These are phyloP conservation scores for Ferrisia virgata DNA, from an alignment of 2,888 invertebrate genomes.

Conservation along the genomic window DNA sequence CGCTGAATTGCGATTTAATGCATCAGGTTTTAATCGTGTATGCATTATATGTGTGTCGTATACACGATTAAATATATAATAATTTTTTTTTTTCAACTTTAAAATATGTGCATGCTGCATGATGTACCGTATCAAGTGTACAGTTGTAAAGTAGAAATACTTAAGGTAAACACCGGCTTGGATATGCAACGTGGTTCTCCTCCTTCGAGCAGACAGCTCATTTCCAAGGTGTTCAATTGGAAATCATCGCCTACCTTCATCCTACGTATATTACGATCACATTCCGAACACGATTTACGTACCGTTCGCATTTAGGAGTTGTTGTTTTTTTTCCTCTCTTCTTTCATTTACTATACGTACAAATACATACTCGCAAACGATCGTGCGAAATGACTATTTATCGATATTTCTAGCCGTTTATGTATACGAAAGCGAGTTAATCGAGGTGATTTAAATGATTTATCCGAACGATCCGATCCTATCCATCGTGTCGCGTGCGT, in stretches of 20 bases:
- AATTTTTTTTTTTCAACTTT: neutral
- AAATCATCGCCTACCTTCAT: constrained; percentile 28
- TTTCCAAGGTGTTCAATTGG: constrained; percentile 25
- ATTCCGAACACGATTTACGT: constrained; percentile 16
- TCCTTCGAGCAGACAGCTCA: constrained; percentile 11
- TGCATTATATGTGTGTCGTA: neutral
- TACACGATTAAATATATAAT: neutral
- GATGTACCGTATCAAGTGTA: neutral
- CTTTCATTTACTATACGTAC: neutral
- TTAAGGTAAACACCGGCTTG: neutral
- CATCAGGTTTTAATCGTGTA: neutral
- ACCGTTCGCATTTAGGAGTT: constrained; percentile 7
- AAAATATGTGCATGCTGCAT: neutral
- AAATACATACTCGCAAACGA: neutral
- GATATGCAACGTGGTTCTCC: neutral
- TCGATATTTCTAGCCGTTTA: too few relatives aligned
- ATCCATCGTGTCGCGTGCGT: constrained; percentile 19
- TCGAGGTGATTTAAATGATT: neutral
- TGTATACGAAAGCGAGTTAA: neutral
- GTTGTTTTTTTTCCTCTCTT: neutral
- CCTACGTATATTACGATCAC: constrained; percentile 9
- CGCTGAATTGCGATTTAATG: neutral
- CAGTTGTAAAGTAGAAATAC: too few relatives aligned
- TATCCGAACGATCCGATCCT: neutral
- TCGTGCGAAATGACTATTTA: neutral